Conservation (phyloP, 2,797 vertebrate genomes). For the Rhynchonycteris naso region DNA sequence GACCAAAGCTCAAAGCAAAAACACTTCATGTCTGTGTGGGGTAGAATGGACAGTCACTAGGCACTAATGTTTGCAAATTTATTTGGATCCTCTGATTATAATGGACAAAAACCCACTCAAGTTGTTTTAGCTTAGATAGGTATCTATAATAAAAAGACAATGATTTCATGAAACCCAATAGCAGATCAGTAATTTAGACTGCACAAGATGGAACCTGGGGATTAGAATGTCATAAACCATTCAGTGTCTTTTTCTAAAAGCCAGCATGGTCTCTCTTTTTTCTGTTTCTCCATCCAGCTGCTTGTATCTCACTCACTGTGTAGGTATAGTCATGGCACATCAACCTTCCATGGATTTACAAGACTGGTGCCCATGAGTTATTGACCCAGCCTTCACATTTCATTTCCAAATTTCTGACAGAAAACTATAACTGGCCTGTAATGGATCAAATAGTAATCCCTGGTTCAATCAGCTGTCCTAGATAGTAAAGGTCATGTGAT, state of each 20-base stretch:
- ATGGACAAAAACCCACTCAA: slow-evolving; percentile 23
- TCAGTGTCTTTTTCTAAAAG: slow-evolving; percentile 31
- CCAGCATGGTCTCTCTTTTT: neutral
- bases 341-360: neutral
- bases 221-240: slow-evolving; percentile 19
- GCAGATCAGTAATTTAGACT: neutral
- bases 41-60: neutral
- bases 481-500: neutral
- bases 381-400: neutral
- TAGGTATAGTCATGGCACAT: neutral
- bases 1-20: slow-evolving; percentile 45
- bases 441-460: neutral
- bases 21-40: neutral
- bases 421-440: neutral
- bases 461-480: neutral
- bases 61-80: slow-evolving; percentile 44
- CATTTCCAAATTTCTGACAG: slow-evolving; percentile 11
- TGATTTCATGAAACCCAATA: neutral
- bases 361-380: neutral
- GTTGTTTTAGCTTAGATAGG: neutral
- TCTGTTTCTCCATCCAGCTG: neutral
- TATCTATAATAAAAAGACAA: neutral
- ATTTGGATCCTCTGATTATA: slow-evolving; percentile 25
- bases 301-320: neutral
- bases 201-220: neutral